These are phyloP conservation scores for Natator depressus DNA, from an alignment of 2,113 vertebrate species.

Conservation along the genomic window DNA sequence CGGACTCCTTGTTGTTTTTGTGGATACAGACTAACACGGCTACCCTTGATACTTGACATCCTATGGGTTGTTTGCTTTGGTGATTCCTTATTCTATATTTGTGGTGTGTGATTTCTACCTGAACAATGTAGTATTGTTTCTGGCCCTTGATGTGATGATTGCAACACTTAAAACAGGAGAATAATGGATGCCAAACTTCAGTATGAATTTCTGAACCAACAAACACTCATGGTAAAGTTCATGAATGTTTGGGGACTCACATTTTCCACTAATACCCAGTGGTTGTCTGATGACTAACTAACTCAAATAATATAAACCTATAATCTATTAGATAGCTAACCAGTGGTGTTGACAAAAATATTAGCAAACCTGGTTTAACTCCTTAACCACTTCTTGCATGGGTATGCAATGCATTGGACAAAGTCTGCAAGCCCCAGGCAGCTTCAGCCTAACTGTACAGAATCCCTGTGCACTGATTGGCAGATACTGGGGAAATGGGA, in stretches of 20 bases:
- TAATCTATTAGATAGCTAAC: neutral
- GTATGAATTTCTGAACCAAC: conserved; percentile 13
- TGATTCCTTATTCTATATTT: neutral
- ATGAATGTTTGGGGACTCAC: neutral
- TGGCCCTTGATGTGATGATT: conserved; percentile 5
- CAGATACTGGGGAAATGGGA: neutral
- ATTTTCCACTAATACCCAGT: neutral
- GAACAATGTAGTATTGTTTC: neutral
- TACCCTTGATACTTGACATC: neutral
- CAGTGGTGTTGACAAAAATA: neutral
- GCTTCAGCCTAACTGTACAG: neutral
- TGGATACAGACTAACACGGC: too few species aligned
- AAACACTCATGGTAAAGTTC: neutral
- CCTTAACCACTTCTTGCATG: neutral
- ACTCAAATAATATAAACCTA: neutral
- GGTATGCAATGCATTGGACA: neutral
- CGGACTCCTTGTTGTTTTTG: too few species aligned
- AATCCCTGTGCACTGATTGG: neutral
- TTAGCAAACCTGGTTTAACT: neutral
- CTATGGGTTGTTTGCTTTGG: conserved; percentile 26
- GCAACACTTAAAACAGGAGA: neutral
- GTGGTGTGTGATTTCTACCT: neutral
- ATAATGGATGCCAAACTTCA: conserved; percentile 6
- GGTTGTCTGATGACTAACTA: neutral
- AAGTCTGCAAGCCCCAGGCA: neutral